phyloP scores from a whole-genome alignment of 30 jellyfish, hydroid and myxozoan species.

The Chironex yamaguchii region DNA sequence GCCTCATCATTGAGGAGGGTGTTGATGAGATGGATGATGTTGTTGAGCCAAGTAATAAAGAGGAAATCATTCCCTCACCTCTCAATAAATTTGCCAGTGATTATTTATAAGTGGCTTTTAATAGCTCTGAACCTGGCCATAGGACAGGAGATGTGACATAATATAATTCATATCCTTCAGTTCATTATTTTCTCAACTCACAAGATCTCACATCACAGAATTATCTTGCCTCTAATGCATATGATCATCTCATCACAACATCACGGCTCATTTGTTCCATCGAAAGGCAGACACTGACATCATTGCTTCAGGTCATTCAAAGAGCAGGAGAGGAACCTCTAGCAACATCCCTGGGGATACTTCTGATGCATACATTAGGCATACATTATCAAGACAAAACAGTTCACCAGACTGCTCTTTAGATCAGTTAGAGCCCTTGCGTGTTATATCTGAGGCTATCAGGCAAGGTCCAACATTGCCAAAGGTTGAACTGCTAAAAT shows the following conservation, averaged over 20 bases:
- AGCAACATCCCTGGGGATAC: not conserved
- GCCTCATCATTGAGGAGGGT: not conserved
- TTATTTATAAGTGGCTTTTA: not conserved
- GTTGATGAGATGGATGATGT: not conserved
- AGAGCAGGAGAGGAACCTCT: not conserved
- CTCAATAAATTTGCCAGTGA: not conserved
- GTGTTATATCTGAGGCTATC: not conserved
- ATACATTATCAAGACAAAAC: not conserved
- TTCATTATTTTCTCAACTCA: not conserved
- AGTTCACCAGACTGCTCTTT: not conserved
- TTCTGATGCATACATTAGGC: not conserved
- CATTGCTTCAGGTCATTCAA: not conserved
- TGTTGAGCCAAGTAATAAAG: not conserved
- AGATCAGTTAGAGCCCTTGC: not conserved
- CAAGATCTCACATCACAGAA: not conserved
- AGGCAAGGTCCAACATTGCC: not conserved
- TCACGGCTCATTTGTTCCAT: not conserved
- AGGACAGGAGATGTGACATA: not conserved
- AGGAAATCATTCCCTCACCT: not conserved
- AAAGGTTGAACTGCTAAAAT: not conserved
- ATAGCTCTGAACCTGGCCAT: not conserved
- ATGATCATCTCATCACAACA: not conserved
- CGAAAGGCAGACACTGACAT: not conserved
- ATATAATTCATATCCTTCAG: not conserved
- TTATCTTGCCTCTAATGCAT: not conserved